Evolutionary conservation across 2,797 vertebrate genomes (phyloP), one percentile per base, ranked within the genome.

Genomic region (Rhadinocentrus ornatus): DNA sequence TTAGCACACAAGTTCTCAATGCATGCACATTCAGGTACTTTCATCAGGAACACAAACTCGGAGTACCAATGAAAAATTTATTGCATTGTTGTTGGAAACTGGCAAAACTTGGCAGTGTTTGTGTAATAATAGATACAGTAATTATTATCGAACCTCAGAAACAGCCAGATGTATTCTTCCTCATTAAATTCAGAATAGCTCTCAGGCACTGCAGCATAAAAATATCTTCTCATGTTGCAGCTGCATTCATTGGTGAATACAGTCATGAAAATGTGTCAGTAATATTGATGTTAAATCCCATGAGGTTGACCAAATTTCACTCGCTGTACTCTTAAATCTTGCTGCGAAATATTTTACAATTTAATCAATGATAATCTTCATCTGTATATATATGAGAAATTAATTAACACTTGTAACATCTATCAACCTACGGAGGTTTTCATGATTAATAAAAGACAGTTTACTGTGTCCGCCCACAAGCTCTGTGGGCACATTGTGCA

Each of bases 391-490:
- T 86, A 86, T 79, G 74, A 85, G 71, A 83, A 84, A 86, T 88
- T 75, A 86, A 92, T 92, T 84, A 90, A 85, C 82, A 82, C 75
- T 80, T 79, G 82, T 76, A 79, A 86, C 87, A 88, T 89, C 66
- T 81, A 73, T 82, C 86, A 88, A 86, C 86, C 86, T 81, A 88
- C 78, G 62, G 75, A 86, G 78, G 76, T 73, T 86, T 80, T 80
- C 77, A 84, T 87, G 86, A 89, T 87, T 86, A 86, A 91, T 88
- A 85, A 79, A 80, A 84, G 84, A 84, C 83, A 77, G 73, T 85
- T 85, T 86, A 73, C 76, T 81, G 74, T 78, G 82, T 86, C 84
- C 86, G 60, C 87, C 88, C 86, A 84, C 88, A 11, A 75, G 50
- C 82, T 80, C 82, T 73, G 82, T 83, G 85, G 85, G 88, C 46